phyloP scores from a whole-genome alignment of 2,888 invertebrate genomes.

The Galeruca laticollis region DNA sequence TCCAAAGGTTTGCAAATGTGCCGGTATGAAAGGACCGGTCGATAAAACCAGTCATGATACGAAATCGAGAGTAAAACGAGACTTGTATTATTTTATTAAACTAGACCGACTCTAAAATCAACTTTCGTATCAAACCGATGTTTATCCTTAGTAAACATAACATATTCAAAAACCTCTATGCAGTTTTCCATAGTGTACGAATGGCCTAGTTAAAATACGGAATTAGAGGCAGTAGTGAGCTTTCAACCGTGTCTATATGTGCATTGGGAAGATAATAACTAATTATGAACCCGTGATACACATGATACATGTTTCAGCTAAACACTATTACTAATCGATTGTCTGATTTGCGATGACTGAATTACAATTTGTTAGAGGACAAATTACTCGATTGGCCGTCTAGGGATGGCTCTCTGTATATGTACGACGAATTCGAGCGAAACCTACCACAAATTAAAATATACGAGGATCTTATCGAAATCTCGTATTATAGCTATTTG shows the following conservation, averaged over 20 bases:
- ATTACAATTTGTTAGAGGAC: conserved; percentile 52
- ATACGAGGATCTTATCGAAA: neutral
- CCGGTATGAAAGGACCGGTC: too few species aligned
- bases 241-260: conserved; percentile 36
- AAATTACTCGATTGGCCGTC: conserved; percentile 32
- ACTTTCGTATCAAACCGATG: too few species aligned
- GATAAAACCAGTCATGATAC: too few species aligned
- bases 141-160: neutral
- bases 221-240: conserved; percentile 14
- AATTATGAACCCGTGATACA: conserved; percentile 52
- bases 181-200: neutral
- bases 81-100: too few species aligned
- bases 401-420: conserved; percentile 22
- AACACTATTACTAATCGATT: conserved; percentile 51
- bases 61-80: too few species aligned
- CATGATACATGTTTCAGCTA: conserved; percentile 51
- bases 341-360: conserved; percentile 52
- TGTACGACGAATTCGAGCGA: conserved; percentile 45
- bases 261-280: conserved; percentile 50
- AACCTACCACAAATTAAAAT: conserved; percentile 6
- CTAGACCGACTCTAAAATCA: too few species aligned
- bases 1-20: too few species aligned
- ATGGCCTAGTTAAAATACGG: neutral
- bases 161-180: neutral
- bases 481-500: neutral